Conservation (phyloP, 2,797 vertebrate genomes). For the Alca torda region DNA sequence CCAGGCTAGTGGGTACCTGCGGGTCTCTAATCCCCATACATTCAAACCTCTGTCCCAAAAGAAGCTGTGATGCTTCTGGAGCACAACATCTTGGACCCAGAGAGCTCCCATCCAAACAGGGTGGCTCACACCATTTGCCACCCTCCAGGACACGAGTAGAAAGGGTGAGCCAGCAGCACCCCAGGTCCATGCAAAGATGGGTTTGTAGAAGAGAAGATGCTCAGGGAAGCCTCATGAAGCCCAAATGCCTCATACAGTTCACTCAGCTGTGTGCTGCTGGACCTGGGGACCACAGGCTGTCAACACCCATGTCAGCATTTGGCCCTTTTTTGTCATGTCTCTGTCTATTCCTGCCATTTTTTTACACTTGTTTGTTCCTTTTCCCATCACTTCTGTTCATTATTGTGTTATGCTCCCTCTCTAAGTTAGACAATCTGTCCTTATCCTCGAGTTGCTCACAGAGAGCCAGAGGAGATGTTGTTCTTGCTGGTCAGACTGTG, state of each 20-base stretch:
- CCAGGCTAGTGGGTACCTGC: background rate
- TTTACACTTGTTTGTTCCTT: background rate
- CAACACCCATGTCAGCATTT: background rate
- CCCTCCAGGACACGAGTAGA: accelerated
- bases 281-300: background rate
- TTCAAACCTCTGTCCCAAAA: background rate
- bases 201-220: background rate
- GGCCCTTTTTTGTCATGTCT: background rate
- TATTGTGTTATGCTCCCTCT: background rate
- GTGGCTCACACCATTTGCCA: background rate
- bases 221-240: background rate
- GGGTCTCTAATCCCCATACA: background rate
- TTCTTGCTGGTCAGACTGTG: background rate
- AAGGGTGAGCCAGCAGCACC: background rate
- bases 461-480: background rate
- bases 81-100: background rate
- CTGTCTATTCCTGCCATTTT: background rate
- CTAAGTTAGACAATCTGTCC: background rate
- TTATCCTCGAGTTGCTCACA: background rate
- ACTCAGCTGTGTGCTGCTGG: background rate
- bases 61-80: background rate
- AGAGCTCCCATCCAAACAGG: background rate
- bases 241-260: background rate
- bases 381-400: background rate
- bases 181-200: background rate